phyloP scores from a whole-genome alignment of 23 tunicate species.

The Halocynthia aurantium region DNA sequence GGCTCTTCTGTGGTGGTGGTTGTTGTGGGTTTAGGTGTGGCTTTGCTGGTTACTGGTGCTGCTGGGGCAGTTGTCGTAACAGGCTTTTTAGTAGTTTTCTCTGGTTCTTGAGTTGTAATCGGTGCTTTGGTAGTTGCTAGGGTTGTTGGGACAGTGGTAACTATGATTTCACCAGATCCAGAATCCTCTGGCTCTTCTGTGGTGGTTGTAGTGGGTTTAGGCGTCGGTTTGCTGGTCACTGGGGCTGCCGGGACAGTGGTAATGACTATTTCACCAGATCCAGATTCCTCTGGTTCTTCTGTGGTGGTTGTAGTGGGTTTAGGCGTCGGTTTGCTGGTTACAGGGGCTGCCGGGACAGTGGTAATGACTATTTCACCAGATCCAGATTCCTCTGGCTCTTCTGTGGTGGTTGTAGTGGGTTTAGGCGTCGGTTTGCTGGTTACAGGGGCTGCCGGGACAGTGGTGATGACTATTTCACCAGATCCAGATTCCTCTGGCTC shows the following conservation, averaged over 20 bases:
- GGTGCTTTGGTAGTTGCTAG: slow-evolving; percentile 4
- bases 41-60: slow-evolving; percentile 8
- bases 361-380: slow-evolving; percentile 2
- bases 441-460: slow-evolving; percentile 32
- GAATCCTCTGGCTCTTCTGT: slow-evolving; percentile 17
- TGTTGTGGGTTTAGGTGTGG: slow-evolving; percentile 30
- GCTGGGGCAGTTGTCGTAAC: slow-evolving; percentile 39
- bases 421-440: slow-evolving; percentile 39
- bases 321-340: slow-evolving; percentile 1
- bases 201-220: slow-evolving; percentile 34
- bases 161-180: neutral
- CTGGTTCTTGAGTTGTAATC: slow-evolving; percentile 16
- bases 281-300: slow-evolving; percentile 34
- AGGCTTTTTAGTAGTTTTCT: slow-evolving; percentile 21
- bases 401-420: slow-evolving; percentile 32
- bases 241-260: slow-evolving; percentile 19
- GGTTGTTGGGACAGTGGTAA: slow-evolving; percentile 23
- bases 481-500: neutral
- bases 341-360: neutral
- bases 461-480: slow-evolving; percentile 6
- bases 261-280: slow-evolving; percentile 40
- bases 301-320: slow-evolving; percentile 32
- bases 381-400: neutral
- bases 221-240: slow-evolving; percentile 4
- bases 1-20: slow-evolving; percentile 29